Percentiles rank a stretch among this genome's conserved stretches.
Evolutionary conservation across 2,113 vertebrate genomes (phyloP).

Genomic region (human (Homo sapiens)): DNA sequence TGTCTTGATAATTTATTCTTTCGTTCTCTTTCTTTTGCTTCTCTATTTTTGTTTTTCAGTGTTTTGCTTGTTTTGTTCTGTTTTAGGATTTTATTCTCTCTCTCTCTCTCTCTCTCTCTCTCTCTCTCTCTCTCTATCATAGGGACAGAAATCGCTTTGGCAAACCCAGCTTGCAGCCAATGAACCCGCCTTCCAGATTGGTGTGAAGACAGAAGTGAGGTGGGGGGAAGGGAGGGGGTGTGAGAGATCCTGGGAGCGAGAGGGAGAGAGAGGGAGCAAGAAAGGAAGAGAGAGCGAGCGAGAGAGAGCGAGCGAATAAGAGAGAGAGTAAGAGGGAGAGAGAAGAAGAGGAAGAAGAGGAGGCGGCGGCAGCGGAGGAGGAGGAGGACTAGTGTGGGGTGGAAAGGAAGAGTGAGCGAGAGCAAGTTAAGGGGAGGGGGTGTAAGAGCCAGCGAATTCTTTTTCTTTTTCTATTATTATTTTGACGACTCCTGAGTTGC

Average conservation of each 20-base stretch:
- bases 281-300: not conserved
- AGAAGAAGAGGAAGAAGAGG: not conserved
- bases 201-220: conserved; percentile 81
- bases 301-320: not conserved
- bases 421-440: conserved; percentile 78
- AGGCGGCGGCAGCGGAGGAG: conserved; percentile 49
- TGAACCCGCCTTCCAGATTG: conserved; percentile 81
- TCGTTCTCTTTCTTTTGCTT: not conserved
- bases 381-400: conserved; percentile 75
- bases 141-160: conserved; percentile 75
- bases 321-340: not conserved
- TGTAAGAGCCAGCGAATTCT: conserved; percentile 68
- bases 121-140: conserved; percentile 21
- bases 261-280: not conserved
- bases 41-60: not conserved
- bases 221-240: conserved; percentile 71
- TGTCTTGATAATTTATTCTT: conserved; percentile 56
- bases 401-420: conserved; percentile 75
- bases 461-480: conserved; percentile 84
- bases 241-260: conserved; percentile 59
- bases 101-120: not conserved
- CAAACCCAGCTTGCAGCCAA: conserved; percentile 77
- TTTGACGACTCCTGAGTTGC: conserved; percentile 82
- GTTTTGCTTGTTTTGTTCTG: conserved; percentile 29
- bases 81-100: not conserved